Conservation (phyloP, 2,888 invertebrate species). For the Abrostola triplasia region DNA sequence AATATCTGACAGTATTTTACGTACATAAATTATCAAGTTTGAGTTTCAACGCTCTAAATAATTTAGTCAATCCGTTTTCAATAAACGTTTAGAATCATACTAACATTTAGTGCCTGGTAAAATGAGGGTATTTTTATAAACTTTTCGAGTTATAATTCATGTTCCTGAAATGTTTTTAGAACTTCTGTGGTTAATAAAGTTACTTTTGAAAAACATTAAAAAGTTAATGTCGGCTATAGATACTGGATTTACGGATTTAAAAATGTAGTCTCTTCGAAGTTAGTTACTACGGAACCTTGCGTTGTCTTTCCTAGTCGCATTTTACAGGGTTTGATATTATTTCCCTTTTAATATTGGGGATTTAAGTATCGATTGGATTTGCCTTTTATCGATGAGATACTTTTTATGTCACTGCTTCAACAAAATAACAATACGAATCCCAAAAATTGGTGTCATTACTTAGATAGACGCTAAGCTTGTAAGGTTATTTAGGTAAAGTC, state of each 20-base stretch:
- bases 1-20: neutral
- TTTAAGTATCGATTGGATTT: slow-evolving; percentile 36
- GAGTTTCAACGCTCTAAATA: slow-evolving; percentile 3
- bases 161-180: too few relatives aligned
- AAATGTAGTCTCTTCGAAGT: too few relatives aligned
- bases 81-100: too few relatives aligned
- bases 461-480: neutral
- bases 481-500: too few relatives aligned
- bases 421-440: slow-evolving; percentile 11
- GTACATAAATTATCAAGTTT: neutral
- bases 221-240: too few relatives aligned
- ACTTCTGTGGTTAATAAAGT: too few relatives aligned
- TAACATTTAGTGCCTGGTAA: too few relatives aligned
- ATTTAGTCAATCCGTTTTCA: neutral
- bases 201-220: too few relatives aligned
- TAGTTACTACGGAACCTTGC: neutral
- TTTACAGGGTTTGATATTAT: slow-evolving; percentile 25
- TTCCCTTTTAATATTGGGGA: slow-evolving; percentile 32
- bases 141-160: too few relatives aligned
- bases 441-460: slow-evolving; percentile 16
- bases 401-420: slow-evolving; percentile 21
- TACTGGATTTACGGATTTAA: too few relatives aligned
- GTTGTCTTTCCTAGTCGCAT: neutral
- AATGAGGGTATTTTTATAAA: too few relatives aligned
- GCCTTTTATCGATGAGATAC: slow-evolving; percentile 22